phyloP scores from a whole-genome alignment of 2,113 vertebrate genomes.

The Cavia aperea region DNA sequence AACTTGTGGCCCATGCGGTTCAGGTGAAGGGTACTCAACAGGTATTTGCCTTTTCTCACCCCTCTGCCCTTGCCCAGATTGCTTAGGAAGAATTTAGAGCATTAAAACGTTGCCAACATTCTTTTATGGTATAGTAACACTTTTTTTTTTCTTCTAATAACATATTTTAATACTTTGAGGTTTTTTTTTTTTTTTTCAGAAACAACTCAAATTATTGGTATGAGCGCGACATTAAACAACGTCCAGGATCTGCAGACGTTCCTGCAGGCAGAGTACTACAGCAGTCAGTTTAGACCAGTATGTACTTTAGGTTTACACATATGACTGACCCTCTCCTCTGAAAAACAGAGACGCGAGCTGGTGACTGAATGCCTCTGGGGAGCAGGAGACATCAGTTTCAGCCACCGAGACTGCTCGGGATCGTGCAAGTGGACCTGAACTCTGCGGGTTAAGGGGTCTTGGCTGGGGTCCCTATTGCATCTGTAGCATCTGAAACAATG shows the following conservation, averaged over 20 bases:
- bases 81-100: neutral
- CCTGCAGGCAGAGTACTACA: conserved; percentile 89
- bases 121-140: conserved; percentile 29
- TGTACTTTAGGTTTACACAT: conserved; percentile 65
- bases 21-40: neutral
- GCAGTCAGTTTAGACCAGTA: conserved; percentile 90
- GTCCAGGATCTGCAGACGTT: conserved; percentile 90
- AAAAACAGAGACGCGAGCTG: neutral
- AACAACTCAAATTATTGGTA: conserved; percentile 90
- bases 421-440: neutral
- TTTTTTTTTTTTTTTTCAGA: conserved; percentile 74
- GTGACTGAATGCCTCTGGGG: neutral
- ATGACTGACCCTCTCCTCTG: neutral
- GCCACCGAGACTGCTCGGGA: neutral
- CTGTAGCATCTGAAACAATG: neutral
- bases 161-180: conserved; percentile 1
- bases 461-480: neutral
- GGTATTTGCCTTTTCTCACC: neutral
- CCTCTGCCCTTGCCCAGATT: neutral
- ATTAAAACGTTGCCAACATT: conserved; percentile 1
- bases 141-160: neutral
- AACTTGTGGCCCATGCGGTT: neutral
- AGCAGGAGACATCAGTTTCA: neutral
- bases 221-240: conserved; percentile 96
- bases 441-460: neutral